Evolutionary conservation across 2,797 vertebrate species (phyloP).

Genomic region (Crenichthys baileyi): DNA sequence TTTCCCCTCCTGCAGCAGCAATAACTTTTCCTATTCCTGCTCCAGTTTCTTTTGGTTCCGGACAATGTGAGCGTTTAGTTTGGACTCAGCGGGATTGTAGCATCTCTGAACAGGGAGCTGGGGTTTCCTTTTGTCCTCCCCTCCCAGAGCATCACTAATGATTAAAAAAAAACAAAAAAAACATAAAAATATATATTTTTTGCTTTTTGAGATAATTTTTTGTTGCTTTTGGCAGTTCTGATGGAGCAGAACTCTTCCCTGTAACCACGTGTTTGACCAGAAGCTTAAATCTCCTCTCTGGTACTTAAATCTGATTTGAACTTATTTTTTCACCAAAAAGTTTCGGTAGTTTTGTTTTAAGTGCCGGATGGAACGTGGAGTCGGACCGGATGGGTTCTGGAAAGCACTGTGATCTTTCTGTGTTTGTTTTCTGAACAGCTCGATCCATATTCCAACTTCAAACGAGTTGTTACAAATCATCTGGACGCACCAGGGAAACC

Average conservation of each 20-base stretch:
- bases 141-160: slow-evolving; percentile 49
- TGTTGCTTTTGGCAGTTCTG: slow-evolving; percentile 29
- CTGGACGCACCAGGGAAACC: slow-evolving; percentile 41
- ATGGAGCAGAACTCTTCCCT: neutral
- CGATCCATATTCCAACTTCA: slow-evolving; percentile 35
- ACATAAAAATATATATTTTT: slow-evolving; percentile 49
- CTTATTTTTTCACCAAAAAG: neutral
- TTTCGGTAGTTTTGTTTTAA: slow-evolving; percentile 26
- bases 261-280: slow-evolving; percentile 49
- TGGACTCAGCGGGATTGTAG: slow-evolving; percentile 75
- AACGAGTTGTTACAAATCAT: slow-evolving; percentile 62
- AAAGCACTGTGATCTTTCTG: slow-evolving; percentile 44
- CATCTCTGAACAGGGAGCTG: slow-evolving; percentile 82
- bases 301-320: slow-evolving; percentile 44
- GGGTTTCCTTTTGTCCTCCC: slow-evolving; percentile 48
- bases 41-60: slow-evolving; percentile 2
- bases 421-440: neutral
- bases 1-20: slow-evolving; percentile 32
- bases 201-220: slow-evolving; percentile 58
- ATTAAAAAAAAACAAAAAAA: slow-evolving; percentile 36
- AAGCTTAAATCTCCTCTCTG: slow-evolving; percentile 45
- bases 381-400: slow-evolving; percentile 35
- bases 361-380: slow-evolving; percentile 32
- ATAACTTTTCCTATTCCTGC: slow-evolving; percentile 3
- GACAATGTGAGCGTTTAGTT: slow-evolving; percentile 39